phyloP scores from a whole-genome alignment of 2,888 invertebrate genomes.

The Hydrotaea diabolus region DNA sequence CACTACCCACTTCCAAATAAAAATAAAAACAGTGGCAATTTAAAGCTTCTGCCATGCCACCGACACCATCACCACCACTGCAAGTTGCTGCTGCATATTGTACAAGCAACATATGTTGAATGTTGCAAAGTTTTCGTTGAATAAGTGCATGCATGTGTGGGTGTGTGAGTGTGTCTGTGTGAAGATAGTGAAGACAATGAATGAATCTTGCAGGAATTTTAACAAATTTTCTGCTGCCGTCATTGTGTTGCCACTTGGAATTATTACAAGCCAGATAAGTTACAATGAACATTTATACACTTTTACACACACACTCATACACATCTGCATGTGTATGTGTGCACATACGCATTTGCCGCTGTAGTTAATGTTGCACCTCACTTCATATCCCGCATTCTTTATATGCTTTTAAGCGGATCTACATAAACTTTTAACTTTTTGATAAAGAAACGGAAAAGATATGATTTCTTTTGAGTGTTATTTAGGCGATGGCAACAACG shows the following conservation, averaged over 20 bases:
- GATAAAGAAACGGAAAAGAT: no score
- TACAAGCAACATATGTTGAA: neutral
- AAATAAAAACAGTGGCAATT: constrained; percentile 15
- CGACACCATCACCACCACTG: neutral
- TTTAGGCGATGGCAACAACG: no score
- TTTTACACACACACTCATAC: no score
- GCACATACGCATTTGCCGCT: no score
- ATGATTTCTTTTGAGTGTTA: no score
- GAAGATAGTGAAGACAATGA: neutral
- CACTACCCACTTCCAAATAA: neutral
- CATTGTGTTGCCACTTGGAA: constrained; percentile 1
- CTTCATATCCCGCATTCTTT: no score
- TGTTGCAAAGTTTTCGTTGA: neutral
- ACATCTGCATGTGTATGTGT: no score
- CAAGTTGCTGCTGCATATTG: neutral
- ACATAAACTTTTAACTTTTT: no score
- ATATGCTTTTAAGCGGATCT: no score
- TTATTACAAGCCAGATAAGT: constrained; percentile 3
- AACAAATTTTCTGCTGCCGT: neutral
- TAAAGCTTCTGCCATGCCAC: neutral
- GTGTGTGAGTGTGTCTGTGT: neutral
- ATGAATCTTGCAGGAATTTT: neutral
- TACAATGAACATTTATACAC: neutral
- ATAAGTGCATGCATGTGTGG: neutral
- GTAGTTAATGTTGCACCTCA: no score